Percentiles rank a stretch among this genome's conserved stretches.
phyloP scores from a whole-genome alignment of 2,888 invertebrate genomes.

The Brachyopa scutellaris region DNA sequence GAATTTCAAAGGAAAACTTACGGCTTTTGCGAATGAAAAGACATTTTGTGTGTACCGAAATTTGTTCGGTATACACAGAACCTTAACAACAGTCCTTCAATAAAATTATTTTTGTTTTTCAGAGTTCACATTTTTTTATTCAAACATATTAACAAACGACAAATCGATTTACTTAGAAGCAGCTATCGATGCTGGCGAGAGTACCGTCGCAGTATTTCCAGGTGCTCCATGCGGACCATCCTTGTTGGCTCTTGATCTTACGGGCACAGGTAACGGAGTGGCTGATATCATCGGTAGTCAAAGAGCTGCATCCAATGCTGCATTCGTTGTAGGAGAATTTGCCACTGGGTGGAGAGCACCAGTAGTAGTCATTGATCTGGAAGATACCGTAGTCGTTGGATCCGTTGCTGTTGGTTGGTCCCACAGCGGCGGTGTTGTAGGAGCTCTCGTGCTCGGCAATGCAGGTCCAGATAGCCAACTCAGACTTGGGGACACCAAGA shows the following conservation, averaged over 20 bases:
- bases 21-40: no score
- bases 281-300: conserved; percentile 79
- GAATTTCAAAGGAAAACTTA: no score
- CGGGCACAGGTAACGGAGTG: conserved; percentile 77
- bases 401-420: conserved; percentile 83
- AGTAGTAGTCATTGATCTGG: conserved; percentile 80
- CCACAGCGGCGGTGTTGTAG: conserved; percentile 82
- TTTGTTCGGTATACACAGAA: no score
- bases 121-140: no score
- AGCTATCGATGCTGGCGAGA: conserved; percentile 75
- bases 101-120: no score
- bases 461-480: conserved; percentile 78
- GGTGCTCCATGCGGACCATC: conserved; percentile 79
- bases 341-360: conserved; percentile 78
- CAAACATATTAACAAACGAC: no score
- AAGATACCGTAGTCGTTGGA: conserved; percentile 81
- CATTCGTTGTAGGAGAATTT: conserved; percentile 78
- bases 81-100: no score
- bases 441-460: conserved; percentile 79
- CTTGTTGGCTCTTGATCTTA: conserved; percentile 77
- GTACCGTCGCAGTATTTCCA: conserved; percentile 76
- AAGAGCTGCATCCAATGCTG: conserved; percentile 77
- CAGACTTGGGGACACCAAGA: conserved; percentile 77
- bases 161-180: conserved; percentile 77
- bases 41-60: no score